Evolutionary conservation across 2,113 vertebrate species (phyloP).

Genomic region (Siniperca knerii): DNA sequence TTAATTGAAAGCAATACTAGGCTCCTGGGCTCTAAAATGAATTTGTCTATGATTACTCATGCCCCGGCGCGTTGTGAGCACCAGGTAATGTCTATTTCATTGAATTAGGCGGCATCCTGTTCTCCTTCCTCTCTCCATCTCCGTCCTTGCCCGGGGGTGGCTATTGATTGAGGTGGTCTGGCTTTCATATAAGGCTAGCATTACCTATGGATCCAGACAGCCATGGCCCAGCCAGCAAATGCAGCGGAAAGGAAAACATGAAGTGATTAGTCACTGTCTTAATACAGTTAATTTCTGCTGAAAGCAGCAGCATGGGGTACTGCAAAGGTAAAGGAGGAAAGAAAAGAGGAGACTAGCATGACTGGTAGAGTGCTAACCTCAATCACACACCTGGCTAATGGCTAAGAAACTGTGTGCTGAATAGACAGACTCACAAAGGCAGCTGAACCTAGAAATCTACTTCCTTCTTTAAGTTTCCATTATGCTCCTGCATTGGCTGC

Average conservation of each 20-base stretch:
- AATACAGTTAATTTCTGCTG: constrained; percentile 69
- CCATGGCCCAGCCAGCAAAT: constrained; percentile 18
- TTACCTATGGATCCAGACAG: constrained; percentile 69
- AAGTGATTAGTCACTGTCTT: constrained; percentile 67
- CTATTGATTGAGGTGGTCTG: constrained; percentile 86
- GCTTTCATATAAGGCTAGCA: constrained; percentile 61
- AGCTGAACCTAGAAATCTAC: constrained; percentile 17
- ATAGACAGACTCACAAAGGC: constrained; percentile 23
- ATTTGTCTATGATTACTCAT: constrained; percentile 89
- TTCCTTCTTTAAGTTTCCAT: constrained; percentile 4
- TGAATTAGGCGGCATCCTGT: constrained; percentile 88
- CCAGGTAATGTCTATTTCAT: constrained; percentile 84
- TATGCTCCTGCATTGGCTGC: neutral
- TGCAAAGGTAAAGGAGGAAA: constrained; percentile 46
- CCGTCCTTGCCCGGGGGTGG: constrained; percentile 79
- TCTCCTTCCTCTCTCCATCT: constrained; percentile 70
- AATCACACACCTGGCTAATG: constrained; percentile 58
- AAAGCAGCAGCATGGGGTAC: constrained; percentile 51
- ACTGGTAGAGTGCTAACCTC: constrained; percentile 44
- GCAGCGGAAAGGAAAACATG: constrained; percentile 57
- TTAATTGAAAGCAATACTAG: constrained; percentile 94
- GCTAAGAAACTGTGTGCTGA: constrained; percentile 49
- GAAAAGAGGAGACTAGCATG: constrained; percentile 29
- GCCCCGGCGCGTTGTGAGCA: constrained; percentile 84
- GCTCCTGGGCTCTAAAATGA: constrained; percentile 90